phyloP scores from a whole-genome alignment of 2,797 vertebrate genomes.

The Pagetopsis macropterus region DNA sequence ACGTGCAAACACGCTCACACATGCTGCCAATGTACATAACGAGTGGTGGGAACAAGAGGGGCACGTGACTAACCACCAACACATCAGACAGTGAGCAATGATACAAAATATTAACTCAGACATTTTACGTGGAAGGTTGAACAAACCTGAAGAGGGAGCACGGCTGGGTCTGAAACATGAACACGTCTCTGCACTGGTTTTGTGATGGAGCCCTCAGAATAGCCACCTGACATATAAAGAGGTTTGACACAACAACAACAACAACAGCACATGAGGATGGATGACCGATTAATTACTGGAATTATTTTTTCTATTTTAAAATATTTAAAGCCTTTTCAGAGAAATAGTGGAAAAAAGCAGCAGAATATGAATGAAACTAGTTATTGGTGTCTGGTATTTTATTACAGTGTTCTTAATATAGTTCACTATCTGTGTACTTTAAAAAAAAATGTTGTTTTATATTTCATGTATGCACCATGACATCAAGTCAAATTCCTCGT shows the following conservation, averaged over 20 bases:
- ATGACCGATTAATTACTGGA: neutral
- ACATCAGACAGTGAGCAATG: neutral
- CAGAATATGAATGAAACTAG: neutral
- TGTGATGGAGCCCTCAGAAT: constrained; percentile 73
- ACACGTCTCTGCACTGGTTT: constrained; percentile 88
- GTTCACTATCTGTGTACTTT: too few relatives aligned
- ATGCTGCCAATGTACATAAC: neutral
- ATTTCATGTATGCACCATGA: too few relatives aligned
- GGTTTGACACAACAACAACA: neutral
- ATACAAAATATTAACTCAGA: too few relatives aligned
- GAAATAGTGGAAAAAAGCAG: neutral
- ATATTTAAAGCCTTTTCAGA: neutral
- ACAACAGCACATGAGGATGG: neutral
- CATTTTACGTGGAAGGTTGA: neutral
- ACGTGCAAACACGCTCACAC: constrained; percentile 19
- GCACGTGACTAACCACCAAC: neutral
- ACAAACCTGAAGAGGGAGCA: constrained; percentile 91
- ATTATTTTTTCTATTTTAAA: rapidly evolving
- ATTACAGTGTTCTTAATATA: too few relatives aligned
- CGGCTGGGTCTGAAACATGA: constrained; percentile 94
- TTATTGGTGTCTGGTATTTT: neutral
- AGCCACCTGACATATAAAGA: constrained; percentile 64
- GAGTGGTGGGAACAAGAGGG: neutral
- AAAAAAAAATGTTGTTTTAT: too few relatives aligned
- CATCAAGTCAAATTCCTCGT: too few relatives aligned